phyloP scores from a whole-genome alignment of 2,113 vertebrate genomes.

The Sebastes schlegelii region DNA sequence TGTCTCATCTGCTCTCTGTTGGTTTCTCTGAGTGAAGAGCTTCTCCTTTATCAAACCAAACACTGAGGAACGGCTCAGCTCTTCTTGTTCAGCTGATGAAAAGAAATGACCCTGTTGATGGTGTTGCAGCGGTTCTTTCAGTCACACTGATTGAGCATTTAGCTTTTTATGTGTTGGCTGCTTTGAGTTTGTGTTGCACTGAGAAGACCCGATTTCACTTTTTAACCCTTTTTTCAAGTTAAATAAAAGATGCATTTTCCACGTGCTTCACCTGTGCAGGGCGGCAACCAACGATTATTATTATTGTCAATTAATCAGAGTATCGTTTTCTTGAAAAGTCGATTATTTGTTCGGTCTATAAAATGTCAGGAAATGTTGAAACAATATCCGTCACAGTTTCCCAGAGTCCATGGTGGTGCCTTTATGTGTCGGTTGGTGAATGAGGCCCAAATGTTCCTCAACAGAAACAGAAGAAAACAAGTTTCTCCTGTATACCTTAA shows the following conservation, averaged over 20 bases:
- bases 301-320: not conserved
- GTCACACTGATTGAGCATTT: not conserved
- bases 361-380: not conserved
- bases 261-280: not conserved
- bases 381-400: not conserved
- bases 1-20: not conserved
- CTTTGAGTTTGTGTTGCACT: not conserved
- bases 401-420: no score
- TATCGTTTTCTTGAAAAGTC: not conserved
- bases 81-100: not conserved
- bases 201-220: not conserved
- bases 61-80: not conserved
- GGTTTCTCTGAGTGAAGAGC: not conserved
- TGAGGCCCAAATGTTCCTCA: no score
- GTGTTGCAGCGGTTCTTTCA: not conserved
- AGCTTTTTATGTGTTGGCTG: not conserved
- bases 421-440: no score
- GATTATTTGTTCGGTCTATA: not conserved
- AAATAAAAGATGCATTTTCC: not conserved
- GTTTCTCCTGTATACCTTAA: no score
- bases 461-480: no score
- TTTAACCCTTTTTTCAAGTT: not conserved
- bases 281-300: not conserved
- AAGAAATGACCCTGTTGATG: not conserved
- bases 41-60: constrained; percentile 8